phyloP scores from a whole-genome alignment of 2,113 vertebrate genomes.

The Antigone vipio region DNA sequence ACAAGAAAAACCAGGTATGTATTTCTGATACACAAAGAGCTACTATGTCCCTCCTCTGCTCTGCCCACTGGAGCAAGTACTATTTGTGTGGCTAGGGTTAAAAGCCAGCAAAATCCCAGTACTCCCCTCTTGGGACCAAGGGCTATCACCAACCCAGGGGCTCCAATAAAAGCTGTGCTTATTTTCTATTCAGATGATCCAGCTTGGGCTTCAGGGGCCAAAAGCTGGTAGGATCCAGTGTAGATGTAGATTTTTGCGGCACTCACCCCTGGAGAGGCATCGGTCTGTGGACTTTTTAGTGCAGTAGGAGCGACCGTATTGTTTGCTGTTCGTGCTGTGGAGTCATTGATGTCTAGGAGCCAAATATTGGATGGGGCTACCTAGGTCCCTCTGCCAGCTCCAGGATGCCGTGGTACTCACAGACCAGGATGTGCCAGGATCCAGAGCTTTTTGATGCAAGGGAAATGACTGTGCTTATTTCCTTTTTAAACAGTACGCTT shows the following conservation, averaged over 20 bases:
- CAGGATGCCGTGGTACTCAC: background rate
- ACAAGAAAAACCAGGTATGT: background rate
- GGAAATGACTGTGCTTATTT: background rate
- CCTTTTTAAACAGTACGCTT: background rate
- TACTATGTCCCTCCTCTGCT: background rate
- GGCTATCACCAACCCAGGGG: background rate
- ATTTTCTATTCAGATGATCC: background rate
- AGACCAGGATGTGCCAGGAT: background rate
- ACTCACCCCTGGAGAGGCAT: rapidly evolving
- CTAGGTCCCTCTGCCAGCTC: background rate
- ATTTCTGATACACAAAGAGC: background rate
- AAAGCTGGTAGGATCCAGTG: background rate
- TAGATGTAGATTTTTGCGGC: background rate
- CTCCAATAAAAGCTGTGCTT: background rate
- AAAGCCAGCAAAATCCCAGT: background rate
- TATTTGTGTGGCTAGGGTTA: background rate
- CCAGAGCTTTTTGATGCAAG: background rate
- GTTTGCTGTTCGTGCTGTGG: background rate
- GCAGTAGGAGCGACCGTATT: background rate
- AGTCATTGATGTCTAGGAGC: background rate
- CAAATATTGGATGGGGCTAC: background rate
- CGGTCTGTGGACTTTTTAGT: background rate
- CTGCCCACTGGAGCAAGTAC: background rate
- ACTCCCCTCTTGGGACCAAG: background rate
- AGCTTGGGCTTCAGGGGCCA: background rate